These are phyloP conservation scores for Bovichtus variegatus DNA, from an alignment of 2,797 vertebrate species.

Conservation along the genomic window DNA sequence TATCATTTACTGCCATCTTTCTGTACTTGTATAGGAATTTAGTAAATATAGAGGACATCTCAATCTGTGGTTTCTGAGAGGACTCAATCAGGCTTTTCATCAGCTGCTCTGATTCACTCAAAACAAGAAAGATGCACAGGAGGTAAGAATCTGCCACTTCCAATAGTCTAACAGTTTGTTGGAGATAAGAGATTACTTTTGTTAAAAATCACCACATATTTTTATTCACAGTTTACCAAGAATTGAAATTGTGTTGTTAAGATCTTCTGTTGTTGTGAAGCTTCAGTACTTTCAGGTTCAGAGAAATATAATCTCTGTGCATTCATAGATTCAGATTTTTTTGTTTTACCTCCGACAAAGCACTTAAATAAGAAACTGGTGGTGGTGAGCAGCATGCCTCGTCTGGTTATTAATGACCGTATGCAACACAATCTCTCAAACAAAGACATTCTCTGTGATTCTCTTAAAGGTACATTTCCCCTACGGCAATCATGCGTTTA, in stretches of 20 bases:
- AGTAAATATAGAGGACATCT: not conserved
- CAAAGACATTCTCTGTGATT: too few species aligned
- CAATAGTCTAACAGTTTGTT: not conserved
- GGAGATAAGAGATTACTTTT: not conserved
- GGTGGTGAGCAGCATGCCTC: not conserved
- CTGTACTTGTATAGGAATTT: not conserved
- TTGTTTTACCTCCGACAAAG: not conserved
- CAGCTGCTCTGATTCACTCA: conserved; percentile 18
- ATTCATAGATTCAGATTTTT: not conserved
- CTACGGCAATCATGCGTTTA: too few species aligned
- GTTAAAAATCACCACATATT: not conserved
- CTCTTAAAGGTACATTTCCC: too few species aligned
- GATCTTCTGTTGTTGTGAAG: not conserved
- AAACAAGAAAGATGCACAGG: not conserved
- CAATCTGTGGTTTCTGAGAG: conserved; percentile 10
- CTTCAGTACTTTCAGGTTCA: not conserved
- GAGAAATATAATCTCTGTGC: not conserved
- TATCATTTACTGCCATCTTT: not conserved
- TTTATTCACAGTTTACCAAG: not conserved
- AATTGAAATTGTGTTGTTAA: not conserved
- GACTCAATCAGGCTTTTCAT: not conserved
- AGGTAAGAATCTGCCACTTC: not conserved
- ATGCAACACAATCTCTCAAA: not conserved
- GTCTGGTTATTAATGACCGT: not conserved
- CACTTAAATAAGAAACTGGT: not conserved